Percentiles rank a stretch among this genome's conserved stretches.
Conservation (phyloP, 1,140 invertebrate genomes). For the Aphelinus atriplicis region DNA sequence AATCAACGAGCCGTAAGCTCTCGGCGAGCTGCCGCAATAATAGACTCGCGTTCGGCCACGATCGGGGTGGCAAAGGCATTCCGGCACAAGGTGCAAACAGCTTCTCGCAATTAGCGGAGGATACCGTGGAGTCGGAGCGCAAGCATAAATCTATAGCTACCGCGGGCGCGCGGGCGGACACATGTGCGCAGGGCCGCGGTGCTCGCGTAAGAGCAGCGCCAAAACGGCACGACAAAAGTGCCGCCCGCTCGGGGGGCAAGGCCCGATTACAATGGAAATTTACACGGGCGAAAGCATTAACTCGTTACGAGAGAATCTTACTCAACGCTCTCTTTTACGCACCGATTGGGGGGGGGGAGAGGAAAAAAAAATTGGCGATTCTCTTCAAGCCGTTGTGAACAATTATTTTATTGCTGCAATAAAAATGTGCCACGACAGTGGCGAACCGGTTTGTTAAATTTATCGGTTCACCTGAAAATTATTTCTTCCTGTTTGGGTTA, state of each 20-base stretch:
- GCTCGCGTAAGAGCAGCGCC: conserved; percentile 22
- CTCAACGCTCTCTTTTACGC: too few relatives aligned
- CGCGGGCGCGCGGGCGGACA: conserved; percentile 17
- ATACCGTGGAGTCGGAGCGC: conserved; percentile 36
- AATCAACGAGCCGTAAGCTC: neutral
- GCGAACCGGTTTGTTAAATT: too few relatives aligned
- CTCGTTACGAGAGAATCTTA: too few relatives aligned
- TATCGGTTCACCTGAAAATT: too few relatives aligned
- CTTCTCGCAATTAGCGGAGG: conserved; percentile 40
- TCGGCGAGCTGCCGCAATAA: conserved; percentile 1
- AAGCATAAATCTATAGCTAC: conserved; percentile 42
- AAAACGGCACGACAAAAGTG: conserved; percentile 24
- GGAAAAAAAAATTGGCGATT: too few relatives aligned
- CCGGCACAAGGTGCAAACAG: neutral
- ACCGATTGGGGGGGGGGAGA: too few relatives aligned
- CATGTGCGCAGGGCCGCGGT: conserved; percentile 18
- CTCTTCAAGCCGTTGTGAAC: too few relatives aligned
- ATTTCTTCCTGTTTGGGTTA: too few relatives aligned
- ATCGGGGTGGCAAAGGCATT: conserved; percentile 4
- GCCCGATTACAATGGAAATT: too few relatives aligned
- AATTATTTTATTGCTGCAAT: too few relatives aligned
- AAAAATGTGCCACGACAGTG: too few relatives aligned
- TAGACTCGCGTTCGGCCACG: neutral
- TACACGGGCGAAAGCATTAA: too few relatives aligned
- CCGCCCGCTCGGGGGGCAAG: neutral